A percentile compares a stretch with the other conserved stretches of the same genome.
phyloP scores from a whole-genome alignment of 2,797 vertebrate genomes.

The Carcharodon carcharias region DNA sequence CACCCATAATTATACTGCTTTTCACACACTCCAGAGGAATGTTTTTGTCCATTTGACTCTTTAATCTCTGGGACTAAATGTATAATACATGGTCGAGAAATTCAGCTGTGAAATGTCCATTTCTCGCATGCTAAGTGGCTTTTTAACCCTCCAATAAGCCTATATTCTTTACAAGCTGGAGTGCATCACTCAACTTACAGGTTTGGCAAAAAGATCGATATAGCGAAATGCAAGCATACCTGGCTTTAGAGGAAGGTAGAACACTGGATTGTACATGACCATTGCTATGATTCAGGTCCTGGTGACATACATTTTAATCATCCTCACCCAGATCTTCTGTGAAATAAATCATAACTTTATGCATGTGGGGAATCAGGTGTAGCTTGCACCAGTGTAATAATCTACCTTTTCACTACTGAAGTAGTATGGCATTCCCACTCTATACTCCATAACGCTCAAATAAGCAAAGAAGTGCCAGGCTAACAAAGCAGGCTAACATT shows the following conservation, averaged over 20 bases:
- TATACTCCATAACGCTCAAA: too few species aligned
- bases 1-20: neutral
- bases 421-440: too few species aligned
- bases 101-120: neutral
- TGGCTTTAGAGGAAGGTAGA: neutral
- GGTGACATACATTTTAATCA: too few species aligned
- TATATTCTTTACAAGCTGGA: neutral
- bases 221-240: neutral
- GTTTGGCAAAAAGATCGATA: neutral
- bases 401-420: too few species aligned
- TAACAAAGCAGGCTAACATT: too few species aligned
- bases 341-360: too few species aligned
- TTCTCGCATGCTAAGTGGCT: neutral
- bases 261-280: neutral
- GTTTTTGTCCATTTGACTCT: neutral
- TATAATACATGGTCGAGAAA: neutral
- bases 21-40: neutral
- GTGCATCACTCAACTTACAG: neutral
- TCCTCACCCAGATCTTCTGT: too few species aligned
- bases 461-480: too few species aligned
- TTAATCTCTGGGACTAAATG: neutral
- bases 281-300: too few species aligned
- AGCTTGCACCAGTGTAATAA: too few species aligned
- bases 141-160: neutral
- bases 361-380: too few species aligned